Evolutionary conservation across 2,113 vertebrate genomes (phyloP).

Genomic region (Rhinoptilus africanus): DNA sequence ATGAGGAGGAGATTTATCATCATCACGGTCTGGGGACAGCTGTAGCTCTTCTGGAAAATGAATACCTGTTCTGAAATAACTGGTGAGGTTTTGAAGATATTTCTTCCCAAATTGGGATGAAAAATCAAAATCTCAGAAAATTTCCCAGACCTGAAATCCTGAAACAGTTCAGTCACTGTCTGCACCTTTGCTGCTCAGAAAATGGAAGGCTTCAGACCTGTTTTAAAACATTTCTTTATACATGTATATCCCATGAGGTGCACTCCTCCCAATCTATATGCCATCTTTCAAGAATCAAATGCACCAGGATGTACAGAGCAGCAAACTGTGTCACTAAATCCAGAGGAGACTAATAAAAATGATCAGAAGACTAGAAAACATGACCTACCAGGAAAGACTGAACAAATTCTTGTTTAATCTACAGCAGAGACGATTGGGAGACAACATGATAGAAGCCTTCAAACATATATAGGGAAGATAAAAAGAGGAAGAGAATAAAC

Average conservation of each 20-base stretch:
- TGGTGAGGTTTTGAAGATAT: neutral
- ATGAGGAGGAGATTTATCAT: neutral
- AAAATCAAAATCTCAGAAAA: neutral
- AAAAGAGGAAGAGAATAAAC: neutral
- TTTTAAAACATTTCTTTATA: neutral
- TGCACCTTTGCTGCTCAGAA: neutral
- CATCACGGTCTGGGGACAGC: neutral
- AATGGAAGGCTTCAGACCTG: neutral
- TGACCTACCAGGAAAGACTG: neutral
- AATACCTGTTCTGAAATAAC: constrained; percentile 23
- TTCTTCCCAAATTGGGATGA: neutral
- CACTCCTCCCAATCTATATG: neutral
- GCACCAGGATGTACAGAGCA: neutral
- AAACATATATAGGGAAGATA: neutral
- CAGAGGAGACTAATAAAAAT: constrained; percentile 18
- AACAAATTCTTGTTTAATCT: constrained; percentile 15
- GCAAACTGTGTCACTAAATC: neutral
- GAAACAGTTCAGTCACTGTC: neutral
- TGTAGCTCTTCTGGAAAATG: neutral
- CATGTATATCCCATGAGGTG: neutral
- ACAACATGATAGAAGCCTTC: neutral
- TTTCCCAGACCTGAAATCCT: neutral
- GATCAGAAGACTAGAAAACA: neutral
- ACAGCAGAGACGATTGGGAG: neutral
- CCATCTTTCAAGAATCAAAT: neutral